Evolutionary conservation across 2,113 vertebrate species (phyloP).

Genomic region (Setophaga petechia): DNA sequence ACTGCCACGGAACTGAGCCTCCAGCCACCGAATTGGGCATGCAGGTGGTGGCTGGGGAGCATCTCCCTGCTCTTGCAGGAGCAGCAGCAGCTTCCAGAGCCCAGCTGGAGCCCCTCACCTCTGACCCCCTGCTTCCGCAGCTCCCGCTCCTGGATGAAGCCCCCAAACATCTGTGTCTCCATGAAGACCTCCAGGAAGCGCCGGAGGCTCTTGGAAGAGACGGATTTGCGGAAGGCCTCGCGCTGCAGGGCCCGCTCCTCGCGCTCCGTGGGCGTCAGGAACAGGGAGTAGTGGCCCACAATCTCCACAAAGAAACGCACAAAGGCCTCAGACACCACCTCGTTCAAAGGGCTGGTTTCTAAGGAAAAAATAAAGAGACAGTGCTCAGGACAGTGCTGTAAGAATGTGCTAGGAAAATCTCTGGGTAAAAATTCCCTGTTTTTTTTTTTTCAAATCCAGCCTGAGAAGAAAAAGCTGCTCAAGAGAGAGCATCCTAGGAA

Average conservation of each 20-base stretch:
- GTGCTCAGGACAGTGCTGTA: neutral
- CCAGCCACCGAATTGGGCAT: accelerated
- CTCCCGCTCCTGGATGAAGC: constrained; percentile 93
- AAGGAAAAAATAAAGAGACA: neutral
- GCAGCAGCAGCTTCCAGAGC: neutral
- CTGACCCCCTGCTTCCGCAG: constrained; percentile 85
- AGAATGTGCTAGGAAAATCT: neutral
- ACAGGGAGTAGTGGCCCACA: constrained; percentile 87
- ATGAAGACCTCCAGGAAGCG: constrained; percentile 95
- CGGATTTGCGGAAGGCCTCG: constrained; percentile 90
- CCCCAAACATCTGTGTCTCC: constrained; percentile 94
- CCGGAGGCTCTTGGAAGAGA: constrained; percentile 90
- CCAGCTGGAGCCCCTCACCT: constrained; percentile 72
- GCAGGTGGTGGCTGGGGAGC: neutral
- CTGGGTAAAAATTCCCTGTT: neutral
- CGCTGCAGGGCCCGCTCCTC: constrained; percentile 82
- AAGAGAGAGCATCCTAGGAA: neutral
- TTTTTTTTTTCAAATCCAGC: neutral
- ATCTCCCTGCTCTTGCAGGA: accelerated
- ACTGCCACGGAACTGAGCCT: neutral
- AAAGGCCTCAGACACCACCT: constrained; percentile 93
- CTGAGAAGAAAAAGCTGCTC: neutral
- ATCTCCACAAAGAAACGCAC: constrained; percentile 92
- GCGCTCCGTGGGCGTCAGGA: constrained; percentile 81
- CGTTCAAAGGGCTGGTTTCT: constrained; percentile 78